Percentiles rank a stretch among this genome's conserved stretches.
Conservation (phyloP, 2,797 vertebrate genomes). For the Tauraco hartlaubi region DNA sequence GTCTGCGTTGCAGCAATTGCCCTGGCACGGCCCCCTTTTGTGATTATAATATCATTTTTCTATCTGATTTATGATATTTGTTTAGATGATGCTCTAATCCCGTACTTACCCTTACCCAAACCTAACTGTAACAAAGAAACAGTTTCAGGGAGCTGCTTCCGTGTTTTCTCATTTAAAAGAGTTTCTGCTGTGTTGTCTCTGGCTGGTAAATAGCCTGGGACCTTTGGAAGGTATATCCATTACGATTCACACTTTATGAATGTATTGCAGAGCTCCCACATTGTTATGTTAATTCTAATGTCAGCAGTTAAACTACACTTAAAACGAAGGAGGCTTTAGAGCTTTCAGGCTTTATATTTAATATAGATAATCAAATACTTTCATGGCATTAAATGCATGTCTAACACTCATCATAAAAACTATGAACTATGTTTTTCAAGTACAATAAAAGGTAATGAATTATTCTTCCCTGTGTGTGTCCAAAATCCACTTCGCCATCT, state of each 20-base stretch:
- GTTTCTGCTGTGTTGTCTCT: neutral
- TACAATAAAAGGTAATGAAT: slow-evolving; percentile 57
- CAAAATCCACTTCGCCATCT: slow-evolving; percentile 52
- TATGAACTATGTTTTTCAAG: slow-evolving; percentile 54
- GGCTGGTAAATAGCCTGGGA: neutral
- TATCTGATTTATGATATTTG: neutral
- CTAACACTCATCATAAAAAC: slow-evolving; percentile 59
- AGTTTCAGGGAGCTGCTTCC: neutral
- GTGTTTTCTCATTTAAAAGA: neutral
- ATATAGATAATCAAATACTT: slow-evolving; percentile 69
- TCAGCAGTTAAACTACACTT: slow-evolving; percentile 75
- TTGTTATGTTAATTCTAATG: slow-evolving; percentile 69
- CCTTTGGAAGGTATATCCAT: slow-evolving; percentile 17
- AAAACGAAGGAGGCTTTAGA: slow-evolving; percentile 61
- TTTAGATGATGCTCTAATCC: neutral
- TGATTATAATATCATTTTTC: neutral
- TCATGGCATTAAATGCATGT: slow-evolving; percentile 58
- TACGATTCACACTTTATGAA: slow-evolving; percentile 60
- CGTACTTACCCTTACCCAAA: neutral
- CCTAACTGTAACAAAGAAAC: neutral
- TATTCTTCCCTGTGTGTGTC: slow-evolving; percentile 41
- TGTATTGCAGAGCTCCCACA: slow-evolving; percentile 33
- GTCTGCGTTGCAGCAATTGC: neutral
- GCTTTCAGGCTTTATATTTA: slow-evolving; percentile 65
- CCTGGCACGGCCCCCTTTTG: neutral